These are phyloP conservation scores for Maccullochella peelii DNA, from an alignment of 2,113 vertebrate genomes.

Conservation along the genomic window DNA sequence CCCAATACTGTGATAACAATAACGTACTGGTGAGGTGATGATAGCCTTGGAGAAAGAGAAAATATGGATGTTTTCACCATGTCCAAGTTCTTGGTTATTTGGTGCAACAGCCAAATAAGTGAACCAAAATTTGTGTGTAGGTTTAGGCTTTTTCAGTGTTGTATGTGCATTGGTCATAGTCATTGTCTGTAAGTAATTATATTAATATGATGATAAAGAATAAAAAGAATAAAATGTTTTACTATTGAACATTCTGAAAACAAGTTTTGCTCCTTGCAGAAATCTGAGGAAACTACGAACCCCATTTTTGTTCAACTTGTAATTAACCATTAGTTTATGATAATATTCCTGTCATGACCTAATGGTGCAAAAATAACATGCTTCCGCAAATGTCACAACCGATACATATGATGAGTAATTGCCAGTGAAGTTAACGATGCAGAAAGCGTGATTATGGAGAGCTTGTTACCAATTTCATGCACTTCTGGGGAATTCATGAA, in stretches of 20 bases:
- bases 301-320: slow-evolving; percentile 35
- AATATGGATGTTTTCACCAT: not conserved
- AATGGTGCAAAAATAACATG: slow-evolving; percentile 76
- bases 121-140: not conserved
- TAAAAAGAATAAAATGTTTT: not conserved
- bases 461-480: slow-evolving; percentile 74
- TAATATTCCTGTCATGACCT: slow-evolving; percentile 69
- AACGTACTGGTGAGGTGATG: slow-evolving; percentile 30
- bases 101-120: not conserved
- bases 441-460: slow-evolving; percentile 69
- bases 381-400: slow-evolving; percentile 73
- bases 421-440: slow-evolving; percentile 72
- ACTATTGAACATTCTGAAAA: not conserved
- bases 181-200: not conserved
- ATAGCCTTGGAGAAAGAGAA: slow-evolving; percentile 43
- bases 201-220: not conserved
- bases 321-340: slow-evolving; percentile 65
- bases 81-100: not conserved
- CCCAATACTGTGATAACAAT: slow-evolving; percentile 47
- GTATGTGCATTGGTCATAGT: not conserved
- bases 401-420: slow-evolving; percentile 71
- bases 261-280: slow-evolving; percentile 1
- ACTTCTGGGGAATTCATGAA: slow-evolving; percentile 70
- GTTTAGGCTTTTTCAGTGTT: not conserved
- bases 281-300: slow-evolving; percentile 22